Base-by-base conservation (phyloP, 2,888 invertebrate species). In the Pseudeuparius sepicola region DNA sequence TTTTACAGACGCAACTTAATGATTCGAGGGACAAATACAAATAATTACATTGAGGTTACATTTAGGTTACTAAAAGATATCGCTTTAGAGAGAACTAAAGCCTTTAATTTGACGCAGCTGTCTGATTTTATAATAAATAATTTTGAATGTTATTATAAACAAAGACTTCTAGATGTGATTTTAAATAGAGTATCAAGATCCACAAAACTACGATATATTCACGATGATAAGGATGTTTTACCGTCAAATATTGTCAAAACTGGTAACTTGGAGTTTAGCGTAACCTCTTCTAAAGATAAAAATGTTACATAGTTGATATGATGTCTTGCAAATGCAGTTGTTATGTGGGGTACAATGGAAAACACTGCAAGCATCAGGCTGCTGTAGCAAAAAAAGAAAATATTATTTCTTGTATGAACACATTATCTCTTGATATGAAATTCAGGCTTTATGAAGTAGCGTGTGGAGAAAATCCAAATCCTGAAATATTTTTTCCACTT, bases 351-450 rank as follows among this genome's bases (percentile, higher is more conserved):
- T 31, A 24, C 30, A 36, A 31, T 31, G 28, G 31, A 36, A 36
- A 36, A 16, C 24, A 36, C 31, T 35, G 29, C 11, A 35, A 30
- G 30, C n/a, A n/a, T n/a, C 29, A 35, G 35, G 35, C 20, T 23
- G 35, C 35, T 35, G 28, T 35, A 31, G 30, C 5, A 28, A 35
- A 35, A 35, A 35, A 17, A 29, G 30, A 35, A 30, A 34, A 35
- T 33, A 35, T 35, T 35, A 35, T 35, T 33, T 35, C n/a, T 28
- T 26, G 34, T 14, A 4, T 34, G 17, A 34, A 34, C 34, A 34
- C 34, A 14, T 34, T 34, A 33, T 36, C 36, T 36, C 31, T 36
- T 32, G 36, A 33, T 15, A 32, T 36, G 31, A 36, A 33, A 36
- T 16, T 33, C 4, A 23, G 16, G 30, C 31, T 30, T 33, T 31